Conservation (phyloP, 2,113 vertebrate genomes). For the Leuciscus idus region DNA sequence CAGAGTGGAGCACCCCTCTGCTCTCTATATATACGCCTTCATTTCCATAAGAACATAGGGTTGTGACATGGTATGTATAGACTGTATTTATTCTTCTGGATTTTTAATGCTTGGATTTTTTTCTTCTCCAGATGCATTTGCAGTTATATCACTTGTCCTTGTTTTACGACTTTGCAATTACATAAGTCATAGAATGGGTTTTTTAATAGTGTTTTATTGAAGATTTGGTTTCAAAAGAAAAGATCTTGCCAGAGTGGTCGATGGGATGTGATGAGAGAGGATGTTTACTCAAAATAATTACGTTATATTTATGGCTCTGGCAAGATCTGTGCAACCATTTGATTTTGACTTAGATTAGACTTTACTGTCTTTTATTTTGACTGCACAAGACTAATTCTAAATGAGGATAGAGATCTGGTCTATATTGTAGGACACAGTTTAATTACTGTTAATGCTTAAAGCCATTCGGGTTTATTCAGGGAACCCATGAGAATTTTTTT, state of each 20-base stretch:
- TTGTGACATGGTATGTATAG: constrained; percentile 32
- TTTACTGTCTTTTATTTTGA: neutral
- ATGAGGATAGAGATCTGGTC: neutral
- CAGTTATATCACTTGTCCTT: neutral
- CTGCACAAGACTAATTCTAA: neutral
- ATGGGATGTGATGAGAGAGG: neutral
- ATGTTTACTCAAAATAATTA: constrained; percentile 6
- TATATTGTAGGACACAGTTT: neutral
- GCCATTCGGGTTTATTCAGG: neutral
- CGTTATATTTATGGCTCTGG: neutral
- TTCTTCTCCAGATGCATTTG: neutral
- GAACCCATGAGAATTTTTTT: constrained; percentile 10
- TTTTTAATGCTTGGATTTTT: neutral
- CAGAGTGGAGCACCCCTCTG: neutral
- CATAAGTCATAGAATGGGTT: neutral
- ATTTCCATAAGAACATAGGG: neutral
- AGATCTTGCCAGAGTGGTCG: neutral
- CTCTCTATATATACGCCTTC: constrained; percentile 5
- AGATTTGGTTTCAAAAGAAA: neutral
- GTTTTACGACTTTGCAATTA: neutral
- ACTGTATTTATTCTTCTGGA: neutral
- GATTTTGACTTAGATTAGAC: neutral
- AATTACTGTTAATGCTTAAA: neutral
- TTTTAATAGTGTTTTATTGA: neutral
- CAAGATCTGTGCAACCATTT: neutral